Evolutionary conservation across 2,888 invertebrate species (phyloP).

Genomic region (Synergus japonicus): DNA sequence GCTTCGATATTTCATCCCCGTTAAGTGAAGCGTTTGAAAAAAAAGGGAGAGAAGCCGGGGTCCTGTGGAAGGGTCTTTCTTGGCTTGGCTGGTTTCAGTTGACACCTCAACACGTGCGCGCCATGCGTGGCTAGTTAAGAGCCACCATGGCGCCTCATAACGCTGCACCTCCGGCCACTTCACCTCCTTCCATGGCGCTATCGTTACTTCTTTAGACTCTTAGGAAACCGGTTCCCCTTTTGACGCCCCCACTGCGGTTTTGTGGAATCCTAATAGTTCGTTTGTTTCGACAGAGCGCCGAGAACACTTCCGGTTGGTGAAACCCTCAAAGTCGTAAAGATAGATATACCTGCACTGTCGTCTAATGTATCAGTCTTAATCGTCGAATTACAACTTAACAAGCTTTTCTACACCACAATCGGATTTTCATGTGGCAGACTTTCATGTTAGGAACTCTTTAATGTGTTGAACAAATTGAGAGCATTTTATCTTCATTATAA

Average conservation of each 20-base stretch:
- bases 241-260: constrained; percentile 47
- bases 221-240: constrained; percentile 49
- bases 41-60: constrained; percentile 22
- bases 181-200: constrained; percentile 42
- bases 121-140: constrained; percentile 76
- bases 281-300: constrained; percentile 62
- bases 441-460: not conserved
- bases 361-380: constrained; percentile 1
- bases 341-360: constrained; percentile 4
- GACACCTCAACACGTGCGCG: constrained; percentile 76
- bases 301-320: constrained; percentile 64
- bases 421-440: constrained; percentile 19
- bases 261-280: constrained; percentile 68
- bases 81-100: constrained; percentile 59
- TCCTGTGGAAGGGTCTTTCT: constrained; percentile 44
- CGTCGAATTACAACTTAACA: constrained; percentile 18
- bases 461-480: constrained; percentile 17
- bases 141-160: constrained; percentile 62
- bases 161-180: constrained; percentile 20
- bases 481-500: constrained; percentile 25
- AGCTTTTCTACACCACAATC: constrained; percentile 10
- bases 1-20: constrained; percentile 45
- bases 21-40: constrained; percentile 47
- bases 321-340: constrained; percentile 43
- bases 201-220: constrained; percentile 51